Percentiles rank a stretch among this genome's conserved stretches.
phyloP scores from a whole-genome alignment of 2,888 invertebrate genomes.

The Leucozona laternaria region DNA sequence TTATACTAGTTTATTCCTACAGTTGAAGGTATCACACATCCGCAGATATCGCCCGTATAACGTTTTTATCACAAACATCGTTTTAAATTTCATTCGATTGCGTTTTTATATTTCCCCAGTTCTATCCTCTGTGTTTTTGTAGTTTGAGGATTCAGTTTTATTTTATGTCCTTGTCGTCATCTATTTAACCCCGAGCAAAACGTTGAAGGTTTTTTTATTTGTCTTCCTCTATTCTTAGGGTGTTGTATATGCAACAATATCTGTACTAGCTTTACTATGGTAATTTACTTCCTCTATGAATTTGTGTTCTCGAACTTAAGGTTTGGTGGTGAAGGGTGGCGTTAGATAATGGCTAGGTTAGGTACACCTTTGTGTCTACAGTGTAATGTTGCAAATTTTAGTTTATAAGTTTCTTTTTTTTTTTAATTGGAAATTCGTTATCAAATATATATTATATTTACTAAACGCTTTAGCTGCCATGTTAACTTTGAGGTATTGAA shows the following conservation, averaged over 20 bases:
- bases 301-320: conserved; percentile 38
- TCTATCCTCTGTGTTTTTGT: background rate
- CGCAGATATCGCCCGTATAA: background rate
- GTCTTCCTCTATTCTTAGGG: background rate
- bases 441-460: too few relatives aligned
- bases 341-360: too few relatives aligned
- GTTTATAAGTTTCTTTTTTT: background rate
- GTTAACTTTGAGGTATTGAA: too few relatives aligned
- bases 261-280: conserved; percentile 16
- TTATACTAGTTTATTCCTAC: background rate
- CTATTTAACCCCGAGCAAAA: conserved; percentile 19
- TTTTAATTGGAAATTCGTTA: too few relatives aligned
- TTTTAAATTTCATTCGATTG: conserved; percentile 65
- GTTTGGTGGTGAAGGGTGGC: background rate
- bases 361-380: background rate
- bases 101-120: conserved; percentile 44
- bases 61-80: conserved; percentile 4
- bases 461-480: too few relatives aligned
- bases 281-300: conserved; percentile 38
- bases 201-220: background rate
- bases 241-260: background rate
- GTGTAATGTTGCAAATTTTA: background rate
- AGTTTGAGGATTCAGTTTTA: conserved; percentile 39
- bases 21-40: background rate
- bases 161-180: conserved; percentile 40